These are phyloP conservation scores for Agrochola circellaris DNA, from an alignment of 2,888 invertebrate species.

Conservation along the genomic window DNA sequence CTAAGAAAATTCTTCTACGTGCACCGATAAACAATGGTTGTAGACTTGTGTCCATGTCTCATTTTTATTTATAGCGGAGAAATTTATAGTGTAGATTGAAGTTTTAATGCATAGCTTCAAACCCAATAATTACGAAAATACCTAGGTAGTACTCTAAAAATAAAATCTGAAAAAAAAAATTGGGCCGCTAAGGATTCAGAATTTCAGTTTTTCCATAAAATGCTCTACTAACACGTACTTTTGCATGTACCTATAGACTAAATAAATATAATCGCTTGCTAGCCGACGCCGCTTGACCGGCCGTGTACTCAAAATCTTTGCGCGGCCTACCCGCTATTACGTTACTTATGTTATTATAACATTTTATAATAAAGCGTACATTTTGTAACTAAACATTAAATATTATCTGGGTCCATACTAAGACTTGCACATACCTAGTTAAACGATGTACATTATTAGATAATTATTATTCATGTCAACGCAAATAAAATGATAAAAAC, in stretches of 20 bases:
- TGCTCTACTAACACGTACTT: neutral
- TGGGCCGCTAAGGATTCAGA: neutral
- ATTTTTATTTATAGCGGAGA: slow-evolving; percentile 1
- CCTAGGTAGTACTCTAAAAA: neutral
- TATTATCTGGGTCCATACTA: no score
- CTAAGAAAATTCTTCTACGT: neutral
- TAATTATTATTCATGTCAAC: no score
- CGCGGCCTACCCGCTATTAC: no score
- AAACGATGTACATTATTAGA: no score
- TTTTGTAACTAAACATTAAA: no score
- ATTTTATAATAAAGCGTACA: no score
- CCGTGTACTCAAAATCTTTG: no score
- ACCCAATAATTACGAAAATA: neutral
- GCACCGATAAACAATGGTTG: slow-evolving; percentile 7
- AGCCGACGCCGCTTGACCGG: no score
- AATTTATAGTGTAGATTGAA: neutral
- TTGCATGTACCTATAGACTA: neutral
- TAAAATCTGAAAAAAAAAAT: neutral
- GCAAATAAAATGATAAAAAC: no score
- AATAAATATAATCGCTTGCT: neutral
- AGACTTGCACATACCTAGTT: no score
- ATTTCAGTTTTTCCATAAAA: slow-evolving; percentile 5
- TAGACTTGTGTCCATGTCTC: neutral
- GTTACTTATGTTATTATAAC: no score
- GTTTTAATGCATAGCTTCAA: neutral